Percentiles rank a stretch among this genome's conserved stretches.
Evolutionary conservation across 2,113 vertebrate species (phyloP).

Genomic region (Emberiza fucata): DNA sequence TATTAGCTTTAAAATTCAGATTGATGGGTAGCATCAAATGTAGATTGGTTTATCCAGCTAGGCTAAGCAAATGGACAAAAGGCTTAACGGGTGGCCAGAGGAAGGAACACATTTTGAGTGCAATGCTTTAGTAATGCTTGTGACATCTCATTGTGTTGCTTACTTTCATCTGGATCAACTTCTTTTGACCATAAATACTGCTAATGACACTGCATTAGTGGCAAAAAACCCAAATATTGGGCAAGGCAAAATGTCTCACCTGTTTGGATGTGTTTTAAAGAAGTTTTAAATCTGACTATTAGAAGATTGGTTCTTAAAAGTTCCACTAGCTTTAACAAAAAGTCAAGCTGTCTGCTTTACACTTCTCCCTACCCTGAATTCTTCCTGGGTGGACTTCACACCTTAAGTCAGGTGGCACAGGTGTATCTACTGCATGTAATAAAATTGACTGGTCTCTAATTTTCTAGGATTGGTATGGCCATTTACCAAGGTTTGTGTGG

Average conservation of each 20-base stretch:
- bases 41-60: background rate
- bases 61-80: background rate
- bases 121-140: background rate
- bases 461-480: background rate
- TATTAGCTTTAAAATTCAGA: background rate
- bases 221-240: background rate
- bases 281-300: background rate
- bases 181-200: background rate
- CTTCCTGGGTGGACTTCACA: background rate
- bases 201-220: background rate
- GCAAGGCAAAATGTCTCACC: accelerated
- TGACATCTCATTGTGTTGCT: background rate
- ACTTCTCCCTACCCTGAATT: background rate
- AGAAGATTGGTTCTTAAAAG: background rate
- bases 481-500: background rate
- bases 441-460: background rate
- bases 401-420: background rate
- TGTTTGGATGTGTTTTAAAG: background rate
- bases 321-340: background rate
- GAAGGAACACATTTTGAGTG: background rate
- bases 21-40: background rate
- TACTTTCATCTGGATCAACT: background rate
- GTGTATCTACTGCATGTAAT: background rate
- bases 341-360: background rate
- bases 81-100: background rate